phyloP scores from a whole-genome alignment of 2,888 invertebrate species.

The Macrosiphum euphorbiae region DNA sequence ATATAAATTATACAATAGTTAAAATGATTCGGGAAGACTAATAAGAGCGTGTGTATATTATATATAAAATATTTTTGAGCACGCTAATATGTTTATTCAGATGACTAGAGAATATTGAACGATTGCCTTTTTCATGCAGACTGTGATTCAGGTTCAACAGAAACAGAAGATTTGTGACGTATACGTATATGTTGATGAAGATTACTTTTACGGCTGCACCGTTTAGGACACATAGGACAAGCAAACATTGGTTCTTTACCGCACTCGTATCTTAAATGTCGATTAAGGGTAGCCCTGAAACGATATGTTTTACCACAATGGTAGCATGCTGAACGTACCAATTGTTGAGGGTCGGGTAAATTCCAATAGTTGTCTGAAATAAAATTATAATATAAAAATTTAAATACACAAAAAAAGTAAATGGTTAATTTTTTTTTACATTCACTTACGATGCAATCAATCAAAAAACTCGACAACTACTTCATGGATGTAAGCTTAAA shows the following conservation, averaged over 20 bases:
- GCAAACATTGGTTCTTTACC: constrained; percentile 80
- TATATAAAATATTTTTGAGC: constrained; percentile 45
- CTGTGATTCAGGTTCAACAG: constrained; percentile 48
- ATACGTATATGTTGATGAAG: constrained; percentile 62
- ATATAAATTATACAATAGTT: constrained; percentile 51
- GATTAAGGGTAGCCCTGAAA: constrained; percentile 75
- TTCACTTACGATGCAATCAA: constrained; percentile 59
- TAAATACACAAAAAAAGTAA: not conserved
- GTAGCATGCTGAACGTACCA: constrained; percentile 61
- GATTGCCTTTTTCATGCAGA: constrained; percentile 41
- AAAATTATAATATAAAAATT: constrained; percentile 33
- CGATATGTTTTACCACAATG: constrained; percentile 71
- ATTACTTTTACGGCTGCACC: constrained; percentile 67
- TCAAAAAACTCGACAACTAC: constrained; percentile 60
- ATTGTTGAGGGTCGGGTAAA: constrained; percentile 62
- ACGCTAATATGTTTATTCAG: constrained; percentile 35
- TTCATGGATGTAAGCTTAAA: constrained; percentile 59
- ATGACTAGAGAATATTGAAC: constrained; percentile 52
- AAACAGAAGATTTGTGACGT: constrained; percentile 56
- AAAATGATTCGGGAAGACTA: constrained; percentile 55
- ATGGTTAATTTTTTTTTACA: constrained; percentile 17
- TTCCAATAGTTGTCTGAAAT: constrained; percentile 61
- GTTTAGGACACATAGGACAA: constrained; percentile 71
- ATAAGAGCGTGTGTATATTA: constrained; percentile 6
- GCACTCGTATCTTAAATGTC: constrained; percentile 70